Percentiles rank a stretch among this genome's conserved stretches.
Conservation (phyloP, 53 echinoderm and acorn worm genomes). For the Holothuria leucospilota region DNA sequence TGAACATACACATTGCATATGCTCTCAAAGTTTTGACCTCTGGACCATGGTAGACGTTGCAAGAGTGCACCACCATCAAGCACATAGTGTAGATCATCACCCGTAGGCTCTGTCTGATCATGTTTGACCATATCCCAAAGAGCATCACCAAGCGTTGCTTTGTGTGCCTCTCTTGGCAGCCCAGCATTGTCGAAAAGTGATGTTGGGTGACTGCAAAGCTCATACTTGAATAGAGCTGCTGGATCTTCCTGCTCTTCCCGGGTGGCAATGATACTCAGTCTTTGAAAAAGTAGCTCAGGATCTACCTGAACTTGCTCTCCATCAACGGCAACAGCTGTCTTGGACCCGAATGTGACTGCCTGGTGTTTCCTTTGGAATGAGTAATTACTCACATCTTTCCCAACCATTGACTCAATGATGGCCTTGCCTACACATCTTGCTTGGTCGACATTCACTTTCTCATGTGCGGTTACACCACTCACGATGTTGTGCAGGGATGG, state of each 20-base stretch:
- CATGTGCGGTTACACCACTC: slow-evolving; percentile 58
- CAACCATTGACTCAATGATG: slow-evolving; percentile 10
- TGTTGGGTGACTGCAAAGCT: slow-evolving; percentile 70
- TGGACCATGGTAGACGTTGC: slow-evolving; percentile 66
- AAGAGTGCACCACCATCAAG: slow-evolving; percentile 78
- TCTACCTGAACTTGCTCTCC: slow-evolving; percentile 64
- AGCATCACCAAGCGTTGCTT: slow-evolving; percentile 65
- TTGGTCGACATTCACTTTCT: slow-evolving; percentile 55
- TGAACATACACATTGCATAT: slow-evolving; percentile 61
- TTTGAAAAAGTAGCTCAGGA: slow-evolving; percentile 77
- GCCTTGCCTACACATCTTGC: slow-evolving; percentile 29
- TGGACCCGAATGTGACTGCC: slow-evolving; percentile 61
- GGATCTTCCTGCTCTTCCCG: slow-evolving; percentile 29
- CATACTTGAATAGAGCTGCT: slow-evolving; percentile 68
- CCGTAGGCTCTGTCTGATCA: slow-evolving; percentile 2
- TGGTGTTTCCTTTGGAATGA: slow-evolving; percentile 55
- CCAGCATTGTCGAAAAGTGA: slow-evolving; percentile 58
- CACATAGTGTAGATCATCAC: slow-evolving; percentile 51
- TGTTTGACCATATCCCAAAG: slow-evolving; percentile 61
- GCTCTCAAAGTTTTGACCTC: slow-evolving; percentile 65
- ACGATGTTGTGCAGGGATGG: slow-evolving; percentile 45
- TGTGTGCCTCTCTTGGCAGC: slow-evolving; percentile 54
- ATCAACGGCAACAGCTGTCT: slow-evolving; percentile 33
- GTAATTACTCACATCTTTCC: slow-evolving; percentile 29
- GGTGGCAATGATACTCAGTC: slow-evolving; percentile 55